Evolutionary conservation across 2,113 vertebrate genomes (phyloP), one percentile per base, ranked within the genome.

Genomic region (Cairina moschata): DNA sequence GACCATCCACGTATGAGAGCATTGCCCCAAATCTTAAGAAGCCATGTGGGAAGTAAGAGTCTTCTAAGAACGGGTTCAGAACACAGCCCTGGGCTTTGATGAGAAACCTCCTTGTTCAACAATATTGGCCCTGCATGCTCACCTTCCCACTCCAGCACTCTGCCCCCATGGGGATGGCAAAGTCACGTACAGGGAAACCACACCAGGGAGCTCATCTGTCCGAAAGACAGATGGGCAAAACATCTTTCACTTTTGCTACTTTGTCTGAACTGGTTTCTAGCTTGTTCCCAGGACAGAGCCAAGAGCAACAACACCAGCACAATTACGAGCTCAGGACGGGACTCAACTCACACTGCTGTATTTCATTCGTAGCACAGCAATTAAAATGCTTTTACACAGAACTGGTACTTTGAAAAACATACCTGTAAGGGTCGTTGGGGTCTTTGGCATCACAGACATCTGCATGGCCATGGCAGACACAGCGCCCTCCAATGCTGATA

Each of bases 401-500:
- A 15, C 17, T 12, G 26, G 9, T 58, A 48, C 34, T 74, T 48
- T 42, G 34, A 34, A 69, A 44, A 46, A 58, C 96, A 96, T 97
- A 99, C 99, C 99, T 99, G 98, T 99, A 99, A 17, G 99, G 99
- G 95, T 99, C 98, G 2, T 75, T 97, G 48, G 98, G 99, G 80
- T 99, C 99, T 38, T 98, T 97, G 69, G 99, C 98, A 11, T 99
- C 98, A 46, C 99, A 99, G 75, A 98, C 98, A 0, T 99, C 99
- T 1, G 99, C 99, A 2, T 99, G 99, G 65, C 99, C 99, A 0
- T 99, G 99, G 96, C 99, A 99, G 86, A 99, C 99, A 31, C 99
- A 99, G 69, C 99, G 99, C 48, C 99, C 99, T 17, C 99, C 99
- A 0, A 99, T 98, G 79, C 99, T 99, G 98, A 99, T 99, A 84